Base-by-base conservation (phyloP, 1,140 invertebrate genomes). In the Drusus annulatus region DNA sequence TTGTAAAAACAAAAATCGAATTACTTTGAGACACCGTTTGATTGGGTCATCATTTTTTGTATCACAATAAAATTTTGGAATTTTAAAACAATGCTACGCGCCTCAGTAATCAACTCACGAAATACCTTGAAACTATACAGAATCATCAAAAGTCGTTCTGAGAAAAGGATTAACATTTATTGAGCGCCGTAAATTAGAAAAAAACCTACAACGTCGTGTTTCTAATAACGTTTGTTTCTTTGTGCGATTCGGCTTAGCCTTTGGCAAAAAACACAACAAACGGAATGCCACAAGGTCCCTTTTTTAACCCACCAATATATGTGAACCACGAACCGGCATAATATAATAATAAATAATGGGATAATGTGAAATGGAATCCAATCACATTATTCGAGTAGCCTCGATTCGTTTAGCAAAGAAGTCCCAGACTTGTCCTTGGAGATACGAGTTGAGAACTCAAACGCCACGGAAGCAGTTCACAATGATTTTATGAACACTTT, bases 231-330 rank as follows among this genome's bases (percentile, higher is more conserved):
- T 23, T 21, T 21, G 56, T 19, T 23, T 17, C 19, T 60, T 17
- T 17, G 56, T 7, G 19, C 7, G 56, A 45, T 45, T n/a, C 56
- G 56, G 56, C 56, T 21, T 6, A 60, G 17, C 56, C 23, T 17
- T 60, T 60, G 56, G 23, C n/a, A 60, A 60, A 60, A 60, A 60
- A 60, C 23, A 60, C 17, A 60, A 60, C 7, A 60, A 21, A 21
- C 56, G 56, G n/a, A 60, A 19, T 17, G 54, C 54, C 54, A 60
- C 56, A 17, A 60, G 56, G 56, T 17, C 23, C 54, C n/a, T 60
- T 60, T 60, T 60, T 60, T 60, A 23, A 60, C 56, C 56, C 56
- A 19, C 13, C 5, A 19, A 60, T 60, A 60, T 60, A 19, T 60
- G 56, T 60, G 56, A 21, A 21, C 17, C 17, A 17, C 23, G 56